phyloP scores from a whole-genome alignment of 2,113 vertebrate genomes.

The Muntiacus reevesi region DNA sequence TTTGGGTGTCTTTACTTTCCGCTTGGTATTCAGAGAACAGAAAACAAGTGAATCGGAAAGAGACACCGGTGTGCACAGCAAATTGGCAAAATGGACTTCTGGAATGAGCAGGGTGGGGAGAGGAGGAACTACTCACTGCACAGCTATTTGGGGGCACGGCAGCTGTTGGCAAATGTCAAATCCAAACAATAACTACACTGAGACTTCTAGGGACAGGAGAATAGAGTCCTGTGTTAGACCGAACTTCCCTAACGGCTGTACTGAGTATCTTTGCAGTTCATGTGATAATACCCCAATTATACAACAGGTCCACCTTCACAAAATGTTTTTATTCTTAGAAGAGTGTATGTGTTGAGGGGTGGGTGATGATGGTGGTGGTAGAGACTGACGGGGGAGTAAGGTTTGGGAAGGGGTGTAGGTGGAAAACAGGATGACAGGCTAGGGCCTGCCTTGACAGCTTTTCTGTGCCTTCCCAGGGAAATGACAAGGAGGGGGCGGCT shows the following conservation, averaged over 20 bases:
- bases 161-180: conserved; percentile 54
- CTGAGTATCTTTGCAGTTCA: conserved; percentile 1
- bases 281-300: background rate
- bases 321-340: conserved; percentile 41
- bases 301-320: conserved; percentile 55
- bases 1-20: conserved; percentile 1
- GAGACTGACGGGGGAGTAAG: background rate
- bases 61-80: background rate
- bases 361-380: background rate
- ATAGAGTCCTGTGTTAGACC: background rate
- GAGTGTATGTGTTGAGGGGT: background rate
- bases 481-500: conserved; percentile 54
- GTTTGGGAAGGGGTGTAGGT: conserved; percentile 44
- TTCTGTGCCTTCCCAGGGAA: conserved; percentile 38
- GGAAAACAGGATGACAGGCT: conserved; percentile 58
- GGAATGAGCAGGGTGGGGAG: background rate
- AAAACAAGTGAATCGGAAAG: conserved; percentile 37
- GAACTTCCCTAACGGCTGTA: background rate
- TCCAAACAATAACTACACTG: background rate
- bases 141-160: conserved; percentile 35
- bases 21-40: conserved; percentile 20
- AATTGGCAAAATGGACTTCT: conserved; percentile 11
- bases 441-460: conserved; percentile 56
- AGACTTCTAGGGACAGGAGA: background rate
- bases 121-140: background rate